phyloP scores from a whole-genome alignment of 2,113 vertebrate species.

The Pygoscelis antarcticus region DNA sequence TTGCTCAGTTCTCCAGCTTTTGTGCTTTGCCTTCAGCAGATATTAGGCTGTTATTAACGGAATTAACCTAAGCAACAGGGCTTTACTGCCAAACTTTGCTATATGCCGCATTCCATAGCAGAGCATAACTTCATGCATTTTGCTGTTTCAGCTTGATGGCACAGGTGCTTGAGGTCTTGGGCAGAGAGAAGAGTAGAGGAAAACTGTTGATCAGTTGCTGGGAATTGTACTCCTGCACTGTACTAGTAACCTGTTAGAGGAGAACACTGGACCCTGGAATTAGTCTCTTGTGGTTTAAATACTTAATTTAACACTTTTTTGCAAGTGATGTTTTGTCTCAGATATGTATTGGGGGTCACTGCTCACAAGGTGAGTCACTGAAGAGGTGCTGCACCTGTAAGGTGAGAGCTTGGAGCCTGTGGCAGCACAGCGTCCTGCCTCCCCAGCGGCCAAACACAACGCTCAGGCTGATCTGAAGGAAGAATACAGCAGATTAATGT shows the following conservation, averaged over 20 bases:
- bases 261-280: not conserved
- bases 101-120: fast-evolving
- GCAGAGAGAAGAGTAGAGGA: not conserved
- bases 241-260: not conserved
- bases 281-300: not conserved
- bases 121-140: fast-evolving
- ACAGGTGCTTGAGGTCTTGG: not conserved
- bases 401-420: fast-evolving
- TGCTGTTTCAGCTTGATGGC: not conserved
- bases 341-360: fast-evolving
- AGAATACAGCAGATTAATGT: not conserved
- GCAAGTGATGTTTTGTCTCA: not conserved
- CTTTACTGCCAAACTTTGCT: not conserved
- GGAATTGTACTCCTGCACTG: not conserved
- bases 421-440: not conserved
- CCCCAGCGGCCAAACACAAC: fast-evolving
- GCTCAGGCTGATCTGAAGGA: fast-evolving
- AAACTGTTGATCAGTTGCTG: not conserved
- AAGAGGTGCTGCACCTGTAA: fast-evolving
- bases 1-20: not conserved
- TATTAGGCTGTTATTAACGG: not conserved
- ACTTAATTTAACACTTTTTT: not conserved
- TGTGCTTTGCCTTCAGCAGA: not conserved
- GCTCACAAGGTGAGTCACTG: not conserved
- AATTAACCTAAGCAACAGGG: not conserved